Percentiles rank a stretch among this genome's conserved stretches.
These are phyloP conservation scores for Caenorhabditis macrosperma DNA, from an alignment of 2,888 invertebrate species.

Conservation along the genomic window DNA sequence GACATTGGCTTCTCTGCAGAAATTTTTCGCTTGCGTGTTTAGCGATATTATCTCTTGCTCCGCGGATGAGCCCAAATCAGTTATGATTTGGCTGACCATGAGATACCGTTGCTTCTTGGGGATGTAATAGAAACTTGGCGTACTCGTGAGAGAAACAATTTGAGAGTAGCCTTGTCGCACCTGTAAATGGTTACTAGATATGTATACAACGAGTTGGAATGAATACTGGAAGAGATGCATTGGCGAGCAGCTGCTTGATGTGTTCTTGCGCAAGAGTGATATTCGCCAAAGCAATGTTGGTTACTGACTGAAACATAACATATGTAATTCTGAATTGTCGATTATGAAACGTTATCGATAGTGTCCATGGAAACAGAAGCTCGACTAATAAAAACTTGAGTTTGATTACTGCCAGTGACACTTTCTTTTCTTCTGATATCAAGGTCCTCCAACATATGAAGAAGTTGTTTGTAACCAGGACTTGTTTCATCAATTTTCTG, in stretches of 20 bases:
- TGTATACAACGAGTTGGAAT: background rate
- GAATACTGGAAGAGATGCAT: slow-evolving; percentile 23
- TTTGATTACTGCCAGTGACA: background rate
- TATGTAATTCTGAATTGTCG: no score
- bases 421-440: slow-evolving; percentile 21
- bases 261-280: slow-evolving; percentile 39
- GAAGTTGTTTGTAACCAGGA: slow-evolving; percentile 33
- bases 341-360: slow-evolving; percentile 25
- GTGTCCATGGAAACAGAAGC: slow-evolving; percentile 21
- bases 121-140: slow-evolving; percentile 45
- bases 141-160: slow-evolving; percentile 25
- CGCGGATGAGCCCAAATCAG: slow-evolving; percentile 16
- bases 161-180: slow-evolving; percentile 38
- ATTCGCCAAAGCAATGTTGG: slow-evolving; percentile 24
- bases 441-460: slow-evolving; percentile 49
- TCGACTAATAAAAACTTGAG: slow-evolving; percentile 17
- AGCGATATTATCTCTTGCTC: slow-evolving; percentile 23
- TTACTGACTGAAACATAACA: slow-evolving; percentile 19
- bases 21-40: slow-evolving; percentile 31
- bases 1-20: slow-evolving; percentile 38
- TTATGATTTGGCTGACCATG: slow-evolving; percentile 45
- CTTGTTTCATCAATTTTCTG: slow-evolving; percentile 48
- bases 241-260: slow-evolving; percentile 13
- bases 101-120: slow-evolving; percentile 46
- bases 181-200: background rate